phyloP scores from a whole-genome alignment of 2,113 vertebrate species.

The Dissostichus mawsoni region DNA sequence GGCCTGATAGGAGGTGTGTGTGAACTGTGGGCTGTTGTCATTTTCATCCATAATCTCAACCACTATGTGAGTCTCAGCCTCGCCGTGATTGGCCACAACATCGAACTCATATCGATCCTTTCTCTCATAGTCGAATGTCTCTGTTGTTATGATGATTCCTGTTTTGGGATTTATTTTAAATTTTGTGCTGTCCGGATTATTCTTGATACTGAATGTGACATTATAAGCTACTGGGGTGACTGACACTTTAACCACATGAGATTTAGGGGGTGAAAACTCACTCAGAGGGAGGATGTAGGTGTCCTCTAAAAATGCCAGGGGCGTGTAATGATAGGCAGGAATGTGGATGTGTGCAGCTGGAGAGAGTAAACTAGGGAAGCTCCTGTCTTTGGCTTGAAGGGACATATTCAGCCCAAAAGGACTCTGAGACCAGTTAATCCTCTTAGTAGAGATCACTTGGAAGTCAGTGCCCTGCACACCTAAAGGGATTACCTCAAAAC shows the following conservation, averaged over 20 bases:
- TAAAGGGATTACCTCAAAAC: conserved; percentile 89
- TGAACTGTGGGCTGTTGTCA: conserved; percentile 90
- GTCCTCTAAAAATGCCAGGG: conserved; percentile 87
- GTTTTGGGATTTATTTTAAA: conserved; percentile 91
- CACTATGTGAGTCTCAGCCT: conserved; percentile 82
- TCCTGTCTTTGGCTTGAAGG: conserved; percentile 89
- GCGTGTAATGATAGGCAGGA: conserved; percentile 81
- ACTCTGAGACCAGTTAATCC: conserved; percentile 88
- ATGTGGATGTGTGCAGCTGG: conserved; percentile 86
- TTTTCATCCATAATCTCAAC: conserved; percentile 92
- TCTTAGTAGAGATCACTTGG: conserved; percentile 88
- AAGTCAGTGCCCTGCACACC: conserved; percentile 86
- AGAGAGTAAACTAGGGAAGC: conserved; percentile 84
- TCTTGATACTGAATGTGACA: conserved; percentile 88
- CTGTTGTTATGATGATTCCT: conserved; percentile 90
- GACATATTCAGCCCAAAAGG: conserved; percentile 92
- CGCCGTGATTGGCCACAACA: conserved; percentile 82
- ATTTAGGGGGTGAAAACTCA: conserved; percentile 92
- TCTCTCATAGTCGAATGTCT: conserved; percentile 85
- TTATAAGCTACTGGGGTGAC: conserved; percentile 76
- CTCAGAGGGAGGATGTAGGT: conserved; percentile 88
- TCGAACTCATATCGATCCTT: conserved; percentile 89
- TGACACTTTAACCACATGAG: conserved; percentile 86
- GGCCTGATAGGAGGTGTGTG: conserved; percentile 84
- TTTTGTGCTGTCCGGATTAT: conserved; percentile 78